Evolutionary conservation across 2,113 vertebrate genomes (phyloP).

Genomic region (Pristiophorus japonicus): DNA sequence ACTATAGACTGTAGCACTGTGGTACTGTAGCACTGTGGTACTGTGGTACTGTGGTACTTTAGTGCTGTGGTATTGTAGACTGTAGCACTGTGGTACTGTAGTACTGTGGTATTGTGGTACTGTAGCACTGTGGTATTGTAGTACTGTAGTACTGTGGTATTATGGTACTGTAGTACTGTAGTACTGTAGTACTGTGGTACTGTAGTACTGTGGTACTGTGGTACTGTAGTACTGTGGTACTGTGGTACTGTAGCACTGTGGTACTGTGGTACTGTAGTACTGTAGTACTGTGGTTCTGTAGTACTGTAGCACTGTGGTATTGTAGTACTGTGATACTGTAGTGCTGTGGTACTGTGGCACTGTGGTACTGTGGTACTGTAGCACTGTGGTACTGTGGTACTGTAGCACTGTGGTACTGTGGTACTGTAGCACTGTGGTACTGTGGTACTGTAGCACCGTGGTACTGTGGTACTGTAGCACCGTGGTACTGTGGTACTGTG

Average conservation of each 20-base stretch:
- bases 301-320: not conserved
- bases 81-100: not conserved
- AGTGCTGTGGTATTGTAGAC: too few species aligned
- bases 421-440: not conserved
- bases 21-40: not conserved
- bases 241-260: not conserved
- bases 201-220: not conserved
- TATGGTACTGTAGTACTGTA: not conserved
- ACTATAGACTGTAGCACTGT: not conserved
- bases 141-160: not conserved
- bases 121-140: not conserved
- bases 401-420: not conserved
- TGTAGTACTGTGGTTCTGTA: not conserved
- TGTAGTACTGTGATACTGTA: too few species aligned
- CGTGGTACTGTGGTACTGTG: not conserved
- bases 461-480: too few species aligned
- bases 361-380: not conserved
- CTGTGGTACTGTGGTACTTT: not conserved
- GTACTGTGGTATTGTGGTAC: too few species aligned
- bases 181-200: not conserved
- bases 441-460: not conserved
- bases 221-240: not conserved
- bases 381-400: not conserved
- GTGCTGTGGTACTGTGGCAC: not conserved
- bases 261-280: too few species aligned